Evolutionary conservation across 1,140 invertebrate species (phyloP), one percentile per base, ranked within the genome.

Genomic region (Andricus grossulariae): DNA sequence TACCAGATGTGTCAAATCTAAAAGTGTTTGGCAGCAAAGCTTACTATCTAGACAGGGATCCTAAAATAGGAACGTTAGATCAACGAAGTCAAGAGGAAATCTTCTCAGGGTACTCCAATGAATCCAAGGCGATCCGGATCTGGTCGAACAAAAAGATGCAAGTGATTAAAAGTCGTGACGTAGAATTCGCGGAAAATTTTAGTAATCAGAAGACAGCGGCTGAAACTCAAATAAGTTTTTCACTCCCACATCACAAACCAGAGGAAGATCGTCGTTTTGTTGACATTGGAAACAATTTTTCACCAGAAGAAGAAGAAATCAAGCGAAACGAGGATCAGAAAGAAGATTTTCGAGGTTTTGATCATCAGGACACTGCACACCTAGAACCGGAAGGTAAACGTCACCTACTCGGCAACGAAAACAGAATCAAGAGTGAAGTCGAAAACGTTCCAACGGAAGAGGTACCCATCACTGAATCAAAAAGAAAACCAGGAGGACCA

Each of bases 101-200:
- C 19, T 83, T 91, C 70, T 70, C 89, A 18, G 88, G 86, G 13
- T 88, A 88, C 74, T 73, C 76, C 50, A 80, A 78, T 11, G 57
- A 83, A 72, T 76, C 76, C 12, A 88, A 89, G 71, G 87, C 78
- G 12, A 86, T 85, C 77, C 50, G 83, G 74, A 19, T 86, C 15
- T 86, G 79, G 78, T 75, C 81, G 21, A 70, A 79, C 79, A 85
- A n/a, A n/a, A n/a, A n/a, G n/a, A n/a, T n/a, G n/a, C n/a, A n/a
- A n/a, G n/a, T n/a, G n/a, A n/a, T n/a, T n/a, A n/a, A n/a, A n/a
- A n/a, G n/a, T n/a, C n/a, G n/a, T n/a, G n/a, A n/a, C n/a, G n/a
- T n/a, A n/a, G n/a, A n/a, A n/a, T n/a, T n/a, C n/a, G n/a, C n/a
- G n/a, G 16, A 80, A 80, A 25, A 84, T 89, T 50, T 39, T 88